Evolutionary conservation across 1,140 invertebrate genomes (phyloP).

Genomic region (Trissolcus basalis): DNA sequence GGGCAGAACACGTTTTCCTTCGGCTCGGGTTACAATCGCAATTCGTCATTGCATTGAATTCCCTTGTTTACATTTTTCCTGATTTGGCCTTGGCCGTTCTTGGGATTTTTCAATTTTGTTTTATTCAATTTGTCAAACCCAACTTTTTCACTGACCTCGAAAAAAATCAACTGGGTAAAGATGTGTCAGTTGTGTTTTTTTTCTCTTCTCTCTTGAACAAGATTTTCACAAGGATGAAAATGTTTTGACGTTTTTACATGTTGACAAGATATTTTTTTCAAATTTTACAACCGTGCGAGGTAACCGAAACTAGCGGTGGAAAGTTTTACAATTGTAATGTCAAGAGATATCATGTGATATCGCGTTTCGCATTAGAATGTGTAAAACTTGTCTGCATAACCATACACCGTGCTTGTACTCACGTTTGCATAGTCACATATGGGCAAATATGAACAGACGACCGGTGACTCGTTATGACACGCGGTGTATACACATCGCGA

Average conservation of each 20-base stretch:
- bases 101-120: slow-evolving; percentile 30
- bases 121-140: too few species aligned
- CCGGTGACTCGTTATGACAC: slow-evolving; percentile 19
- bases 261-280: too few species aligned
- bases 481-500: slow-evolving; percentile 9
- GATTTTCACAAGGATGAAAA: too few species aligned
- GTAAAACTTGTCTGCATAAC: slow-evolving; percentile 30
- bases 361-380: slow-evolving; percentile 47
- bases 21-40: slow-evolving; percentile 45
- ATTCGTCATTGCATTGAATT: slow-evolving; percentile 54
- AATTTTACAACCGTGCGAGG: too few species aligned
- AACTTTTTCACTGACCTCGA: too few species aligned
- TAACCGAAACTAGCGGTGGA: slow-evolving; percentile 25
- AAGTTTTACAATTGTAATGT: slow-evolving; percentile 48
- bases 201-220: too few species aligned
- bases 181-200: too few species aligned
- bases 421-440: slow-evolving; percentile 40
- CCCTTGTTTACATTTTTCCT: slow-evolving; percentile 44
- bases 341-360: slow-evolving; percentile 44
- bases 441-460: slow-evolving; percentile 43
- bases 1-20: slow-evolving; percentile 35
- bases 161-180: too few species aligned
- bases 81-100: slow-evolving; percentile 25
- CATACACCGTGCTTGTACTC: slow-evolving; percentile 10
- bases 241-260: too few species aligned